Base-by-base conservation (phyloP, 2,113 vertebrate species). In the Aythya baeri region DNA sequence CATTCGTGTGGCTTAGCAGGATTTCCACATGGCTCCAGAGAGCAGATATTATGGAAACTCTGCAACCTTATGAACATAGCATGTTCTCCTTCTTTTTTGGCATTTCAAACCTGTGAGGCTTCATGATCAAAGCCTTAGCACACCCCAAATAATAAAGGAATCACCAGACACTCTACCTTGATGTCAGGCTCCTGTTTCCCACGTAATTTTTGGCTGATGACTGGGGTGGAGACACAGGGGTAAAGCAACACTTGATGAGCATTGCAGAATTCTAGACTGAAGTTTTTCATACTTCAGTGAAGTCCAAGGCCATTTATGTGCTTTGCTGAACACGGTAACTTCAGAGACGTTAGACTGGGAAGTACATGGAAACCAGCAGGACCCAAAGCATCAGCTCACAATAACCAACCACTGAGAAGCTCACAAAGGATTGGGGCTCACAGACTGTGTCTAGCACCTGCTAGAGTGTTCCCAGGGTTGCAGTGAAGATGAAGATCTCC, bases 171-270 rank as follows among this genome's bases (percentile, higher is more conserved):
- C 32, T 61, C 20, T 57, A 55, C 2, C 2, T 17, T 63, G 27
- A 55, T 6, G 46, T 34, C 52, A 88, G 70, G 36, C 52, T 54
- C 25, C 17, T 2, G 1, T 67, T 67, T 67, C 61, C 41, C 52
- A 46, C 17, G 27, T 41, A 46, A 52, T 26, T 72, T 85, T 65
- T 70, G 67, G 15, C 34, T 57, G 23, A 17, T 62, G 55, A 22
- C n/a, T 78, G 62, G n/a, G 21, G 22, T 16, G 17, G 16, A 95
- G 41, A 21, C 71, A 66, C 12, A 68, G 32, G 29, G 20, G 6
- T 71, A 63, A 81, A 67, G 31, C 6, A 66, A 63, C 0, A 0
- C 34, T 66, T 26, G 31, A 7, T 44, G 9, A 70, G 20, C 32
- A 61, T 25, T 86, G 32, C 26, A 86, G 43, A 91, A 84, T 68